phyloP scores from a whole-genome alignment of 2,888 invertebrate genomes.

The Amblyjoppa fuscipennis region DNA sequence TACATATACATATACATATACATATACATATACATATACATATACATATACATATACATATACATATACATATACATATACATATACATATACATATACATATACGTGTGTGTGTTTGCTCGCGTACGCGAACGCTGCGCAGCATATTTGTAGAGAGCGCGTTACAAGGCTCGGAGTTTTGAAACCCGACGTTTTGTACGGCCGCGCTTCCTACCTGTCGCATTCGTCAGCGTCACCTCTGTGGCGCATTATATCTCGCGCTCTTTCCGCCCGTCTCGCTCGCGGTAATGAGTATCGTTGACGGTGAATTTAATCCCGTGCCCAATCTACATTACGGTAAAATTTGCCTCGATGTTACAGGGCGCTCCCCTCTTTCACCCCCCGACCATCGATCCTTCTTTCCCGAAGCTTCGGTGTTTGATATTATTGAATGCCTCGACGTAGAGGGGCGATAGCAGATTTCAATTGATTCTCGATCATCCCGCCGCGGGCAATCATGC shows the following conservation, averaged over 20 bases:
- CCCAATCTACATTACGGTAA: slow-evolving; percentile 54
- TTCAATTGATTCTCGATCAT: slow-evolving; percentile 39
- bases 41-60: too few species aligned
- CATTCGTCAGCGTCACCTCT: slow-evolving; percentile 66
- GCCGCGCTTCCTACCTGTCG: slow-evolving; percentile 56
- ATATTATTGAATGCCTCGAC: slow-evolving; percentile 21
- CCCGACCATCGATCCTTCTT: background rate
- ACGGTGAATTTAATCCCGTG: slow-evolving; percentile 61
- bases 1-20: too few species aligned
- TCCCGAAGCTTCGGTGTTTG: background rate
- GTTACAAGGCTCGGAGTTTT: slow-evolving; percentile 15
- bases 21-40: too few species aligned
- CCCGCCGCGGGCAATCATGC: background rate
- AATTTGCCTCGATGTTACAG: slow-evolving; percentile 51
- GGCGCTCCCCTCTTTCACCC: background rate
- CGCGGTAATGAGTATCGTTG: slow-evolving; percentile 63
- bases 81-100: background rate
- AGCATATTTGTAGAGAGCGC: background rate
- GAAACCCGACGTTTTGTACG: slow-evolving; percentile 32
- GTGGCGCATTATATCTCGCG: slow-evolving; percentile 36
- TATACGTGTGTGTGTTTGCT: background rate
- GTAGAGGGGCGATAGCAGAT: slow-evolving; percentile 2
- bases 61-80: too few species aligned
- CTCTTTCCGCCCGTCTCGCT: slow-evolving; percentile 51
- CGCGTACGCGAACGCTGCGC: background rate